Base-by-base conservation (phyloP, 2,888 invertebrate species). In the Aphidoletes aphidimyza region DNA sequence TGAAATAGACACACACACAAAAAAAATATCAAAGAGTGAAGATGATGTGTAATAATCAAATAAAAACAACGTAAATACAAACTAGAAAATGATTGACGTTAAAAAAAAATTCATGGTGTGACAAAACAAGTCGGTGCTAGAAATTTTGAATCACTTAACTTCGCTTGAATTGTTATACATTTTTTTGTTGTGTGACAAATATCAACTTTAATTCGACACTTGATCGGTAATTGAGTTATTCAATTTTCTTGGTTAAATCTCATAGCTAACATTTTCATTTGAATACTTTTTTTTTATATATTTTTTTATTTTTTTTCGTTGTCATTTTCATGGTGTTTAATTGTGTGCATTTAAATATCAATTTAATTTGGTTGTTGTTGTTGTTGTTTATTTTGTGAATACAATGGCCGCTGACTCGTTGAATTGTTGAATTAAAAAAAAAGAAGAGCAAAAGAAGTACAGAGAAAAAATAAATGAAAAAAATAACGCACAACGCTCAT, bases 1-100 rank as follows among this genome's bases (percentile, higher is more conserved):
- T 69, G 69, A 69, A 69, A 69, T 69, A 69, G 34, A 26, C 2
- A 47, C 2, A 47, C 11, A 47, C 6, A 19, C 6, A 47, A 47
- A 47, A 19, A 47, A 47, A 47, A 19, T 14, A 47, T 17, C 6
- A 47, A 47, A 11, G 26, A 69, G 69, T 69, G 69, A 69, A 69
- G 34, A 69, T 30, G 69, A 69, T 69, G 69, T 69, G 69, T 30
- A 19, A 14, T 69, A 26, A 69, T 69, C 69, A 30, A 69, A 69
- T 14, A 19, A 9, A 47, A 54, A 19, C 17, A 19, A 69, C 26
- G 34, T 30, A 14, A 34, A 30, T 14, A 26, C 26, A 69, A 69
- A 69, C 69, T 69, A 69, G 69, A 69, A 69, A 69, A 69, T 69
- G 69, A 69, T 34, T 30, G 69, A 30, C 69, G 30, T 19, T 69